phyloP scores from a whole-genome alignment of 2,888 invertebrate species.

The Zhuqinia jingwanae region DNA sequence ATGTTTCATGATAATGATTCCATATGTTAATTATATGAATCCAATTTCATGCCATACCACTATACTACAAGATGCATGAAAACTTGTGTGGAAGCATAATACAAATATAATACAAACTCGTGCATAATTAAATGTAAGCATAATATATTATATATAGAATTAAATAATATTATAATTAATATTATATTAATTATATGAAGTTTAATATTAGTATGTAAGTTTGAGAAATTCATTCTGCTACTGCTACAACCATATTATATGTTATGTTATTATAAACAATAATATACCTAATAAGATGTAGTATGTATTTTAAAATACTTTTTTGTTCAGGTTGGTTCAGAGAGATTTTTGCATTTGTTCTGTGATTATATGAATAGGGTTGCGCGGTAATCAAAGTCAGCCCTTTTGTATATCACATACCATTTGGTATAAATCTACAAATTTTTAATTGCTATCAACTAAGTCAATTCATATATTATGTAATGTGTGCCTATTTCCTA shows the following conservation, averaged over 20 bases:
- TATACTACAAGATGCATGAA: neutral
- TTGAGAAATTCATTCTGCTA: slow-evolving; percentile 48
- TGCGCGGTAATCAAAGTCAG: slow-evolving; percentile 19
- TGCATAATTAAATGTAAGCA: too few relatives aligned
- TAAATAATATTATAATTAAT: slow-evolving; percentile 7
- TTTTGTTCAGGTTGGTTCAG: slow-evolving; percentile 52
- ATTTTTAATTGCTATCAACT: slow-evolving; percentile 71
- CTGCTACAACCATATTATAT: too few relatives aligned
- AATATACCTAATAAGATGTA: too few relatives aligned
- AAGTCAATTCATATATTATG: slow-evolving; percentile 68
- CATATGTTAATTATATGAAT: neutral
- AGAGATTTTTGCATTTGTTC: slow-evolving; percentile 66
- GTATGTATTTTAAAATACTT: slow-evolving; percentile 64
- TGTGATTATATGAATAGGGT: slow-evolving; percentile 24
- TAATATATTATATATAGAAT: slow-evolving; percentile 1
- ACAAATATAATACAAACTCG: too few relatives aligned
- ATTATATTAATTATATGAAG: too few relatives aligned
- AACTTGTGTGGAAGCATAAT: neutral
- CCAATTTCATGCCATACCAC: too few relatives aligned
- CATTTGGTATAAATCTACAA: slow-evolving; percentile 65
- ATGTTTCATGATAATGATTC: slow-evolving; percentile 37
- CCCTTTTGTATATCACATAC: slow-evolving; percentile 37
- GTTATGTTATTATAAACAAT: slow-evolving; percentile 24
- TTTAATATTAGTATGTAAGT: slow-evolving; percentile 21
- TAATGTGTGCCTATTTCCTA: slow-evolving; percentile 70